Evolutionary conservation across 2,888 invertebrate species (phyloP).

Genomic region (Xestia c-nigrum): DNA sequence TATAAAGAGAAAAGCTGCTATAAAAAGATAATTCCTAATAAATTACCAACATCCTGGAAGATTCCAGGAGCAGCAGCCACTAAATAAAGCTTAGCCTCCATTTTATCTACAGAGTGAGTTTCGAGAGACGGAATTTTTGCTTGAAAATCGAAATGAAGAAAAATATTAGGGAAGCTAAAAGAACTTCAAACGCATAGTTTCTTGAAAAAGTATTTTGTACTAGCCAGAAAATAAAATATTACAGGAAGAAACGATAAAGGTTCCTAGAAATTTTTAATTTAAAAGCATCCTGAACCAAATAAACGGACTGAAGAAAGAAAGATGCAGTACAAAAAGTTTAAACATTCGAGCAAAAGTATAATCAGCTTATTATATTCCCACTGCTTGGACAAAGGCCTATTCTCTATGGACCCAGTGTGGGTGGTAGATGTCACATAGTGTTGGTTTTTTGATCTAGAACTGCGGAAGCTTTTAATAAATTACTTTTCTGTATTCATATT

Average conservation of each 20-base stretch:
- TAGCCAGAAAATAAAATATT: not conserved
- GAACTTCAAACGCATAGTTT: not conserved
- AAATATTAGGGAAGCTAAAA: not conserved
- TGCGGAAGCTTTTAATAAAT: not conserved
- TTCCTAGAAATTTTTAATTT: not conserved
- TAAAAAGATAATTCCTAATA: conserved; percentile 33
- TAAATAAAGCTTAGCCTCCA: conserved; percentile 43
- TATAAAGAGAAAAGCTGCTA: not conserved
- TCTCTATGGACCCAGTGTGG: not conserved
- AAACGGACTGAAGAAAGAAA: not conserved
- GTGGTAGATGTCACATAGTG: not conserved
- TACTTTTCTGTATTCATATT: not conserved
- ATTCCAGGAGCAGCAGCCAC: conserved; percentile 21
- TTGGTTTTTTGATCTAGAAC: not conserved
- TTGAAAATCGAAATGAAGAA: not conserved
- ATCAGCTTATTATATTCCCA: not conserved
- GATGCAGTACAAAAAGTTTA: no score
- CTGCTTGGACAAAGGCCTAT: not conserved
- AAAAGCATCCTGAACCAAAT: not conserved
- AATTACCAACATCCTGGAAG: conserved; percentile 24
- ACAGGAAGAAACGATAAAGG: not conserved
- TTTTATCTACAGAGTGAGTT: conserved; percentile 45
- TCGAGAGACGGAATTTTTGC: not conserved
- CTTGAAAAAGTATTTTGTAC: not conserved
- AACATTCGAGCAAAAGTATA: no score